Base-by-base conservation (phyloP, 1,140 invertebrate genomes). In the Tetramorium alpestre region DNA sequence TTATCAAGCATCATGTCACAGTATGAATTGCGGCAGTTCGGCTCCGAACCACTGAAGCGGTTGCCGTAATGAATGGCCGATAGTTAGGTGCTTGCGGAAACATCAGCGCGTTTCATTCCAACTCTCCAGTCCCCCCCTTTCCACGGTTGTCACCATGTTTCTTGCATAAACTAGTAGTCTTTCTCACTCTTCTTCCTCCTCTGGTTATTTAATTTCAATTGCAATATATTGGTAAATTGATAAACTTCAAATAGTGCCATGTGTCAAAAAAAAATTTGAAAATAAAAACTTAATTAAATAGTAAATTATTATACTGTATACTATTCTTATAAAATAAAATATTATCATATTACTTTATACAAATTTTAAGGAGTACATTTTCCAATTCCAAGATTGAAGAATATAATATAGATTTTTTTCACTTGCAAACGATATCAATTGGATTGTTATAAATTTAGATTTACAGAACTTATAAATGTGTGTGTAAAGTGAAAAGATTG, bases 1-100 rank as follows among this genome's bases (percentile, higher is more conserved):
- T 89, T 84, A 87, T 72, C 58, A 62, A 88, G 82, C 88, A 88
- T 69, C 56, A 51, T 65, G 70, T 85, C 87, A 69, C 80, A 56
- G 72, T 73, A 51, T 81, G 64, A 75, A 72, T 73, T 60, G 64
- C 75, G 44, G 72, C 73, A 56, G 49, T 88, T 77, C 86, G 86
- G 78, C 86, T 89, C 56, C 64, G 77, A 85, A 69, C 65, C 38
- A 47, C 41, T 41, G 67, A 72, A 60, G 25, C 67, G 67, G 38
- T 49, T 56, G 18, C 13, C 56, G 6, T 77, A 88, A 85, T 73
- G 62, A 89, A 82, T 78, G 87, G 73, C 84, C 73, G 80, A 88
- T 88, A 73, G 80, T 75, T 84, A 49, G 54, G 25, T 69, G 67
- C 69, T 70, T 33, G 22, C 22, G 65, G 81, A 72, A 85, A 73